phyloP scores from a whole-genome alignment of 1,140 invertebrate genomes.

The Venturia canescens region DNA sequence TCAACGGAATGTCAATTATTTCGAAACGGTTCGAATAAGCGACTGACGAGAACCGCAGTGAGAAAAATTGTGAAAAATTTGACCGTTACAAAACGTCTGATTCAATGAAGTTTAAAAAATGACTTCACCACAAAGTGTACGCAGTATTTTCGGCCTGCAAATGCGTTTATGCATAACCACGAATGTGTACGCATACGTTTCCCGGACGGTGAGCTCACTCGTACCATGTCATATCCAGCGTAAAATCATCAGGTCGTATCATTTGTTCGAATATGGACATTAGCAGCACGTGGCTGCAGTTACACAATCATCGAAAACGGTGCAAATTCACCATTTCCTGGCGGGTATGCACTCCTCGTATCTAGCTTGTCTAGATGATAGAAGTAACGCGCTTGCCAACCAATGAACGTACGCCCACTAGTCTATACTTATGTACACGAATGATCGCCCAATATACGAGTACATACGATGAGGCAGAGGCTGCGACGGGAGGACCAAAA shows the following conservation, averaged over 20 bases:
- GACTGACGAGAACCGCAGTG: too few species aligned
- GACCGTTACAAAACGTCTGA: too few species aligned
- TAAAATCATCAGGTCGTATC: slow-evolving; percentile 17
- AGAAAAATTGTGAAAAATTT: too few species aligned
- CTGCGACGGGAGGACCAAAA: background rate
- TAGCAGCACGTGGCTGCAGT: slow-evolving; percentile 39
- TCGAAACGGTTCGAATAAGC: too few species aligned
- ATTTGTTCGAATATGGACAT: slow-evolving; percentile 40
- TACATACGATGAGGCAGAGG: too few species aligned
- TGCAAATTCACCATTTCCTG: slow-evolving; percentile 44
- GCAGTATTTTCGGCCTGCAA: too few species aligned
- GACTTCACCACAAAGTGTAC: too few species aligned
- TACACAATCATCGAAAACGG: slow-evolving; percentile 43
- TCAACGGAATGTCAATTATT: too few species aligned
- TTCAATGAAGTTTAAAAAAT: too few species aligned
- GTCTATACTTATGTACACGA: background rate
- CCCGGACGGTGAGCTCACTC: background rate
- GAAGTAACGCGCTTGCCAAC: slow-evolving; percentile 25
- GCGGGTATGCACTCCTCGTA: background rate
- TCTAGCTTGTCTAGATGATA: slow-evolving; percentile 24
- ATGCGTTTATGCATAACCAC: too few species aligned
- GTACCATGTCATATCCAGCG: slow-evolving; percentile 10
- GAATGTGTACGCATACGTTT: background rate
- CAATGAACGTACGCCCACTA: background rate
- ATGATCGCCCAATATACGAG: background rate